Evolutionary conservation across 2,113 vertebrate genomes (phyloP).

Genomic region (Callopanchax toddi): DNA sequence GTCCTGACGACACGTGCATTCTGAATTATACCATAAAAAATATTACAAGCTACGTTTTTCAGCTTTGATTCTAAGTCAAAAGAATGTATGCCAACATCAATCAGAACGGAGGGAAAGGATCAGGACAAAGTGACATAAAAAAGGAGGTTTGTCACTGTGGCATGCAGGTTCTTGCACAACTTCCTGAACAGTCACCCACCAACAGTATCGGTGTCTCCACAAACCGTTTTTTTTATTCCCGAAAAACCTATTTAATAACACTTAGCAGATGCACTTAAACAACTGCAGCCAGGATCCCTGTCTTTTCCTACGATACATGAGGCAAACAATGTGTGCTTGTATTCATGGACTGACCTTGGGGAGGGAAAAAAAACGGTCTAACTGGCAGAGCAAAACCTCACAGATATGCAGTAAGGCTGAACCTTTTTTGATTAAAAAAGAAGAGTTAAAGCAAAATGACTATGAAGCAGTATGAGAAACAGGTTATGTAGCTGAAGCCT

Average conservation of each 20-base stretch:
- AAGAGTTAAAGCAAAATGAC: conserved; percentile 5
- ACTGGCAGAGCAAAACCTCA: not conserved
- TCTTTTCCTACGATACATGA: not conserved
- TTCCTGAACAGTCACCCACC: conserved; percentile 48
- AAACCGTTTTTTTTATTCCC: conserved; percentile 2
- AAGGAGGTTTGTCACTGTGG: conserved; percentile 8
- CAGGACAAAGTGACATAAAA: not conserved
- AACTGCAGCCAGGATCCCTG: not conserved
- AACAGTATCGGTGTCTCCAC: not conserved
- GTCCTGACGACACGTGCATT: not conserved
- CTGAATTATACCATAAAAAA: not conserved
- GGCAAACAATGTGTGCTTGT: not conserved
- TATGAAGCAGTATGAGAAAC: not conserved
- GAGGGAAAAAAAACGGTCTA: not conserved
- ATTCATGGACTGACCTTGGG: not conserved
- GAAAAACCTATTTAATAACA: conserved; percentile 7
- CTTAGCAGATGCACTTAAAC: not conserved
- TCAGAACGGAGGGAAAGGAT: conserved; percentile 7
- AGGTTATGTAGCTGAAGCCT: not conserved
- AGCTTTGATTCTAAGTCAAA: not conserved
- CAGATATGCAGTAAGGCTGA: not conserved
- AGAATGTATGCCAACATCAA: conserved; percentile 2
- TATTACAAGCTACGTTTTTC: not conserved
- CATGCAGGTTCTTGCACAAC: conserved; percentile 47
- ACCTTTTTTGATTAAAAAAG: not conserved